Base-by-base conservation (phyloP, 2,888 invertebrate genomes). In the Pogonocherus hispidulus region DNA sequence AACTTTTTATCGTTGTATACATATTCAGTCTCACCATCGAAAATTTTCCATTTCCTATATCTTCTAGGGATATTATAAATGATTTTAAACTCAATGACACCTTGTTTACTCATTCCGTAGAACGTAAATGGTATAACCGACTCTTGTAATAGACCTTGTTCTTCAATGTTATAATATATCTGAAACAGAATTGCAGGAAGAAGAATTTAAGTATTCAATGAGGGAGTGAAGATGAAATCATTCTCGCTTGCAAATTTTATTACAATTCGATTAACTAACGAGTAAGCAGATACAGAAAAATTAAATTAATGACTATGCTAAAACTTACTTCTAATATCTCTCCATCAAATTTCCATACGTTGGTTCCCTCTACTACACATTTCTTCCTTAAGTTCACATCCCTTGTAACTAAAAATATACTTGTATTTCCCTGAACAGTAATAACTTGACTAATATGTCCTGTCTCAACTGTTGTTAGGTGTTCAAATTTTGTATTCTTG, bases 391-490 rank as follows among this genome's bases (percentile, higher is more conserved):
- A 52, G 9, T 37, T 47, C 8, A 76, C 73, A 1, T 81, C 82
- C 19, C 82, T 77, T 1, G 84, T 83, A 4, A 87, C 79, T 11
- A 88, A 79, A 69, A 84, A 87, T 47, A 86, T 72, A 0, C 79
- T 70, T 4, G 80, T 71, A 0, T 81, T 74, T 57, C 81, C 78
- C 18, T 72, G 72, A 0, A 88, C 82, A 0, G 84, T 78, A 3
- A 86, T 78, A 77, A 87, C 86, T 76, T 87, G 84, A 23, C 84
- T 82, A 1, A 90, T 79, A 11, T 78, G 77, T 2, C 90, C 90
- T 23, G 88, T 87, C 66, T 85, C 76, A 9, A 86, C 79, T 41
- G 80, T 77, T 1, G 84, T 70, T 1, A 64, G 9, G 52, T 86
- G 87, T 0, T 72, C 66, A 19, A 78, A 76, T 1, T 67, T 44